A percentile compares a stretch with the other conserved stretches of the same genome.
These are phyloP conservation scores for Zaprionus africanus DNA, from an alignment of 1,140 invertebrate species.

Conservation along the genomic window DNA sequence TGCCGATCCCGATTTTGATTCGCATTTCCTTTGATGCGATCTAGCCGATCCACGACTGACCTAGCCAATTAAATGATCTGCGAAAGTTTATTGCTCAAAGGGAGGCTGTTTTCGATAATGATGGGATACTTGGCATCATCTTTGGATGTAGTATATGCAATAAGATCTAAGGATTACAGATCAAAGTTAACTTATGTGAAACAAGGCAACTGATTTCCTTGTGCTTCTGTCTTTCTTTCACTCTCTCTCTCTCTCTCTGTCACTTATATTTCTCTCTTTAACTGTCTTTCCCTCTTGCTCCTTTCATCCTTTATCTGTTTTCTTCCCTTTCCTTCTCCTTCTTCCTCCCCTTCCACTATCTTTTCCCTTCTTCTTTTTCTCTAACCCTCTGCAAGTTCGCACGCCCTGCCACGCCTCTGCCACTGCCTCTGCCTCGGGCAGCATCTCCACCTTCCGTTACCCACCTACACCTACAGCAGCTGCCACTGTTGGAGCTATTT, in stretches of 20 bases:
- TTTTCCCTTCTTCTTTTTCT: not conserved
- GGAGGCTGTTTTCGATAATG: not conserved
- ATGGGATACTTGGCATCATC: not conserved
- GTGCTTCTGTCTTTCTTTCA: not conserved
- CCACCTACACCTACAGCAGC: not conserved
- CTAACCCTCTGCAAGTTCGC: conserved; percentile 7
- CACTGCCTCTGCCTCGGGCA: not conserved
- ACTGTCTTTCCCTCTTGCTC: not conserved
- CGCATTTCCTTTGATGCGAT: conserved; percentile 1
- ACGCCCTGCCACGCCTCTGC: conserved; percentile 8
- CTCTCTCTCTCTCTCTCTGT: not conserved
- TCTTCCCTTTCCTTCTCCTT: not conserved
- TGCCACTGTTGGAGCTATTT: conserved; percentile 27
- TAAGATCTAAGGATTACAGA: too few relatives aligned
- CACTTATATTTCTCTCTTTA: not conserved
- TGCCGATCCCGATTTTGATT: not conserved
- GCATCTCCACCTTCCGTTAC: not conserved
- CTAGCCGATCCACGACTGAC: not conserved
- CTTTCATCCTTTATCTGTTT: too few relatives aligned
- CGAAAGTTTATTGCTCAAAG: not conserved
- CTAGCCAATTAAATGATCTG: not conserved
- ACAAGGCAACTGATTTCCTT: too few relatives aligned
- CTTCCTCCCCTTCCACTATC: not conserved
- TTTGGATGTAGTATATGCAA: too few relatives aligned
- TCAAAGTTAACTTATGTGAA: too few relatives aligned